These are phyloP conservation scores for Eupithecia inturbata DNA, from an alignment of 2,888 invertebrate species.

Conservation along the genomic window DNA sequence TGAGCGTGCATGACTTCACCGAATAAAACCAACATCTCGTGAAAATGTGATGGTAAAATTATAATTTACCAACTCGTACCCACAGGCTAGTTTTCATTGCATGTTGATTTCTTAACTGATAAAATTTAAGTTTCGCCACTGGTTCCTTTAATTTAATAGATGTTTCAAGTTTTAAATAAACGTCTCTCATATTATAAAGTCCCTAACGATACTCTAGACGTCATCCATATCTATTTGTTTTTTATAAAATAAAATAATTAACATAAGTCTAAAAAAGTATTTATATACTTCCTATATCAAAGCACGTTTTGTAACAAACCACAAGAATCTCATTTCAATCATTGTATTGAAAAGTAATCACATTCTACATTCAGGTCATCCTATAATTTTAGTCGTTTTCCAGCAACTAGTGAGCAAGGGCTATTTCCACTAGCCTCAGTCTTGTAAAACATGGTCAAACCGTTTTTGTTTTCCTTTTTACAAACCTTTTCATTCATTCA, in stretches of 20 bases:
- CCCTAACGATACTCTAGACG: no score
- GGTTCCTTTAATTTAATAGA: neutral
- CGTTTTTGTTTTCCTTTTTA: neutral
- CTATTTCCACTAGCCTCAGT: slow-evolving; percentile 15
- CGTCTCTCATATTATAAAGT: no score
- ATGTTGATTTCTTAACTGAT: neutral
- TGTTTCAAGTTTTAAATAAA: neutral
- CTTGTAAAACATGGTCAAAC: neutral
- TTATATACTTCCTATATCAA: no score
- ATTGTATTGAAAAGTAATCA: slow-evolving; percentile 21
- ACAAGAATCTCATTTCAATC: no score
- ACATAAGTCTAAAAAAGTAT: no score
- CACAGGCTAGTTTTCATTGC: slow-evolving; percentile 19
- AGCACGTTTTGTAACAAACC: no score
- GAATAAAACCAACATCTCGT: slow-evolving; percentile 6
- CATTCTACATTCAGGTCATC: slow-evolving; percentile 13
- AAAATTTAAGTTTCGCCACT: neutral
- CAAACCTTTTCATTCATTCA: neutral
- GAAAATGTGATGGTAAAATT: neutral
- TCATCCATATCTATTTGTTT: no score
- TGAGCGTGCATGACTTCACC: slow-evolving; percentile 2
- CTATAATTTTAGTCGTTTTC: slow-evolving; percentile 25
- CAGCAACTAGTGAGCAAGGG: slow-evolving; percentile 26
- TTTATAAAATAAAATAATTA: no score
- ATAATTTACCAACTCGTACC: neutral